Evolutionary conservation across 1,140 invertebrate species (phyloP).

Genomic region (Papilio glaucus): DNA sequence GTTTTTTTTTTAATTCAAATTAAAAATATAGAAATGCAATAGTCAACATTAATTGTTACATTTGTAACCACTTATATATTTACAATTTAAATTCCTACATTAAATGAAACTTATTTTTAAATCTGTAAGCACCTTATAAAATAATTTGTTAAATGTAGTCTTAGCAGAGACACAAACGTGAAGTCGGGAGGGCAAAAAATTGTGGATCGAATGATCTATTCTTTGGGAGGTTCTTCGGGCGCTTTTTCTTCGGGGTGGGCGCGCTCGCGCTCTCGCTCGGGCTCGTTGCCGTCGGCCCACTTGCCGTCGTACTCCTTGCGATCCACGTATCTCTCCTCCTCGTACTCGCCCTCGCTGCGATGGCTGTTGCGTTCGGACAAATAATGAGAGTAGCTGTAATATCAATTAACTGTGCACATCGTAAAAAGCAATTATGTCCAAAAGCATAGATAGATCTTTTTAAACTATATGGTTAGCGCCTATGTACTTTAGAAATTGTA

Average conservation of each 20-base stretch:
- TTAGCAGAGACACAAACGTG: conserved; percentile 5
- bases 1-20: not conserved
- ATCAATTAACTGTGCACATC: conserved; percentile 10
- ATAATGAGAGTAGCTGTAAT: conserved; percentile 73
- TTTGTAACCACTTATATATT: conserved; percentile 31
- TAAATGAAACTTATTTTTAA: conserved; percentile 19
- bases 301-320: conserved; percentile 85
- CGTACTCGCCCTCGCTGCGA: conserved; percentile 88
- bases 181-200: conserved; percentile 3
- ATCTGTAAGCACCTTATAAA: conserved; percentile 35
- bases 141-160: conserved; percentile 24
- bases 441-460: not conserved
- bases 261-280: conserved; percentile 65
- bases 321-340: conserved; percentile 86
- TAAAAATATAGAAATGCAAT: conserved; percentile 24
- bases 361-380: conserved; percentile 86
- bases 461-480: too few relatives aligned
- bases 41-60: conserved; percentile 24
- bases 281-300: conserved; percentile 84
- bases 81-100: conserved; percentile 27
- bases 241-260: conserved; percentile 70
- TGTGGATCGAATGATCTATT: conserved; percentile 42
- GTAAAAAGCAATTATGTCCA: conserved; percentile 3
- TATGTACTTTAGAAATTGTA: too few relatives aligned
- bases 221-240: conserved; percentile 63